phyloP scores from a whole-genome alignment of 2,797 vertebrate species.

The Meda fulgida region DNA sequence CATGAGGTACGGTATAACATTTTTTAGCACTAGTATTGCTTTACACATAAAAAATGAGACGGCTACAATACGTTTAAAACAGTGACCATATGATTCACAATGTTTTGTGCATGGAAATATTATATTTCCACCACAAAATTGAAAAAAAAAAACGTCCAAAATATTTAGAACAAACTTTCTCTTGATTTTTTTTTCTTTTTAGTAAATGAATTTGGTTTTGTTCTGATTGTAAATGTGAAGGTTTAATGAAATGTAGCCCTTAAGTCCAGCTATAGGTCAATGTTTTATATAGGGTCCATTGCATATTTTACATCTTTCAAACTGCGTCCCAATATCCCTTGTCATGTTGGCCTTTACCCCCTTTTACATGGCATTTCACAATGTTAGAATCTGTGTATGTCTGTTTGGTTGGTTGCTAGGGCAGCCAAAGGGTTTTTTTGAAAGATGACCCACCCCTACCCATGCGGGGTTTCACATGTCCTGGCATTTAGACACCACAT shows the following conservation, averaged over 20 bases:
- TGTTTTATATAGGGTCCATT: not conserved
- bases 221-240: not conserved
- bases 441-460: conserved; percentile 50
- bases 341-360: not conserved
- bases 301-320: not conserved
- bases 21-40: not conserved
- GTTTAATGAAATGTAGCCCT: not conserved
- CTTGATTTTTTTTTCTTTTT: not conserved
- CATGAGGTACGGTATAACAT: not conserved
- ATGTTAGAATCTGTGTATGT: conserved; percentile 50
- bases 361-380: conserved; percentile 3
- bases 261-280: not conserved
- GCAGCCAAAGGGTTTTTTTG: conserved; percentile 52
- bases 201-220: not conserved
- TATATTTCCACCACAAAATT: not conserved
- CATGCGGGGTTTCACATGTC: conserved; percentile 56
- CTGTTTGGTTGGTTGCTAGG: conserved; percentile 58
- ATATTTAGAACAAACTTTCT: not conserved
- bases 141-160: not conserved
- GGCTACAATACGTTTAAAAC: not conserved
- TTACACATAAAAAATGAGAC: not conserved
- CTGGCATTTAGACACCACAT: conserved; percentile 49
- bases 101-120: no score
- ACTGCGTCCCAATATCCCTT: not conserved
- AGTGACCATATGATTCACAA: no score